phyloP scores from a whole-genome alignment of 2,888 invertebrate genomes.

The Limnephilus auricula region DNA sequence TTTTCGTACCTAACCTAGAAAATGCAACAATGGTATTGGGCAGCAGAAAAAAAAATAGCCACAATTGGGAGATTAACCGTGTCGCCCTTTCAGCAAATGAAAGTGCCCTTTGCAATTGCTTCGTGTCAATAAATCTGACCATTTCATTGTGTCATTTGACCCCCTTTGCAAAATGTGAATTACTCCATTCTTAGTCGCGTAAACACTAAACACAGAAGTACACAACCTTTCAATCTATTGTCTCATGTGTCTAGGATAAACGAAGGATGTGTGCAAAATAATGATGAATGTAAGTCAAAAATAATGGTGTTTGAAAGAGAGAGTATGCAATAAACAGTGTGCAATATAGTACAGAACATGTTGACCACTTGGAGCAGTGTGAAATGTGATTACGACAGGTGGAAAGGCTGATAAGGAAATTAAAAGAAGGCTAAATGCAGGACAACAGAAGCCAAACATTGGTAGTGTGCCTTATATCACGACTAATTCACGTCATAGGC shows the following conservation, averaged over 20 bases:
- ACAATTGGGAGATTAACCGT: slow-evolving; percentile 80
- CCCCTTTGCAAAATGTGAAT: slow-evolving; percentile 69
- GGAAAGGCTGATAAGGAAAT: no score
- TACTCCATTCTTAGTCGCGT: slow-evolving; percentile 31
- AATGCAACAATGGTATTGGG: slow-evolving; percentile 44
- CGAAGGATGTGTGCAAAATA: background rate
- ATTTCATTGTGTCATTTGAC: slow-evolving; percentile 73
- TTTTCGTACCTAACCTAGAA: slow-evolving; percentile 32
- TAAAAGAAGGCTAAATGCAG: no score
- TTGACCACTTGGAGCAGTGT: no score
- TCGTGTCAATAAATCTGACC: slow-evolving; percentile 79
- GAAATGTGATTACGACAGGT: no score
- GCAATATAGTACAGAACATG: no score
- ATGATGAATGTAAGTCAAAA: no score
- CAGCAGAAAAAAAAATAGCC: slow-evolving; percentile 71
- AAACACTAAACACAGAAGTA: background rate
- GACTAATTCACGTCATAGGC: no score
- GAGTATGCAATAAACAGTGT: no score
- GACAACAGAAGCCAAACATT: no score
- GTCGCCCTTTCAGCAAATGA: slow-evolving; percentile 79
- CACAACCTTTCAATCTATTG: background rate
- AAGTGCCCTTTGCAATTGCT: slow-evolving; percentile 78
- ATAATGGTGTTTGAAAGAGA: no score
- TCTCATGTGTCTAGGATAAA: background rate
- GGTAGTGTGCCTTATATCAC: no score